Evolutionary conservation across 2,113 vertebrate species (phyloP), one percentile per base, ranked within the genome.

Genomic region (Proteles cristata): DNA sequence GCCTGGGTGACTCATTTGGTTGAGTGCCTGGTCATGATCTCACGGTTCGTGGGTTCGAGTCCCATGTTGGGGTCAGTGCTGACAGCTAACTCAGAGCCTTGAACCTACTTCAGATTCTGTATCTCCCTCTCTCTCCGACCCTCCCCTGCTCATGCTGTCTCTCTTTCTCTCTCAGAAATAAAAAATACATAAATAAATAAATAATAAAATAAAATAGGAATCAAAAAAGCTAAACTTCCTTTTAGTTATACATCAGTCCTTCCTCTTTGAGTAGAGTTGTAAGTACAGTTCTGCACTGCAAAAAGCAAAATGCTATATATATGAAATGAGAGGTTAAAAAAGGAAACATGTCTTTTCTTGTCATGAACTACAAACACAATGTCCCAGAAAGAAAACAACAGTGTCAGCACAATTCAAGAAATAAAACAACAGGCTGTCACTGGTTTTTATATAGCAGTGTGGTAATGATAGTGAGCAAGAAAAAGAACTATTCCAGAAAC

Each of bases 371-470:
- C 25, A 97, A 93, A 94, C 21, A 94, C 58, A 96, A 58, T 50
- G 11, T n/a, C 63, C 84, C 80, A 96, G 68, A 95, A 95, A 92
- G 85, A 90, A 65, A 63, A 4, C 65, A 96, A 87, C 4, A 14
- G 17, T n/a, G 33, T 93, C 95, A 95, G 96, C 79, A 86, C 33
- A 96, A 61, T 93, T 94, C 65, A 43, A 81, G 48, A 55, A 93
- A 66, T 50, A 86, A 91, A 80, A 97, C 74, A 81, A 94, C 65
- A 55, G 10, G 35, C 90, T 74, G 11, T 50, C 69, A 76, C 79
- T 48, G 28, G 39, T 82, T 68, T 89, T 94, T 84, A n/a, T 65
- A 45, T 14, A 61, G 33, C 61, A 93, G 48, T 31, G 5, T 68
- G 65, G 17, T 43, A 83, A 87, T 53, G 10, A 39, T 53, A 94